These are phyloP conservation scores for Hofmannophila pseudospretella DNA, from an alignment of 2,888 invertebrate genomes.

Conservation along the genomic window DNA sequence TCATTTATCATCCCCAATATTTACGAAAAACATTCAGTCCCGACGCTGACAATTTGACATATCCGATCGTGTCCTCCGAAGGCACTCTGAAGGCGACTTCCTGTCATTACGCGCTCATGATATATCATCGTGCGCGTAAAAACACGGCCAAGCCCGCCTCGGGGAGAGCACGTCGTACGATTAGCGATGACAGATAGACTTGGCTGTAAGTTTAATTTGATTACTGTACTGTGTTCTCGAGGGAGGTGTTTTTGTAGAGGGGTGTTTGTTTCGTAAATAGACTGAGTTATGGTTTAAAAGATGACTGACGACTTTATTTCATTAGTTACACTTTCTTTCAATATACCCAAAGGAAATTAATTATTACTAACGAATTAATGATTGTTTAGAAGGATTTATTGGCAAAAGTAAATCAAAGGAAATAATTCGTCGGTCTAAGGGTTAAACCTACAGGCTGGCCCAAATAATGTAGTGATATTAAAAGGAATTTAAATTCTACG, in stretches of 20 bases:
- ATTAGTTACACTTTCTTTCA: no score
- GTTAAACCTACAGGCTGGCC: no score
- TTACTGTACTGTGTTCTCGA: constrained; percentile 28
- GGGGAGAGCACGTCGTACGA: constrained; percentile 20
- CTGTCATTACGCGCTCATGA: constrained; percentile 31
- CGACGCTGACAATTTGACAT: constrained; percentile 17
- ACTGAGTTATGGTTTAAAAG: background rate
- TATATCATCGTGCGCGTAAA: constrained; percentile 9
- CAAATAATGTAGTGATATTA: no score
- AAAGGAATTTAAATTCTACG: no score
- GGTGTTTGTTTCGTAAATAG: background rate
- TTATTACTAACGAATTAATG: no score
- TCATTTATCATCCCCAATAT: background rate
- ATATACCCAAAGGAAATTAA: no score
- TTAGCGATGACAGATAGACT: constrained; percentile 57
- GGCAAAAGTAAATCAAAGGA: no score
- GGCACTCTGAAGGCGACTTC: constrained; percentile 32
- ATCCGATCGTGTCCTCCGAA: constrained; percentile 15
- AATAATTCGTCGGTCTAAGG: no score
- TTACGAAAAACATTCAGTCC: constrained; percentile 1
- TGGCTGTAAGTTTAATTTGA: constrained; percentile 53
- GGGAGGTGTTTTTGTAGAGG: constrained; percentile 6
- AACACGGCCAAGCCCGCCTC: constrained; percentile 15
- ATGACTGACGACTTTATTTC: no score
- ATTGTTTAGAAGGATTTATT: no score